Evolutionary conservation across 1,140 invertebrate genomes (phyloP), one percentile per base, ranked within the genome.

Genomic region (Leptinotarsa texana): DNA sequence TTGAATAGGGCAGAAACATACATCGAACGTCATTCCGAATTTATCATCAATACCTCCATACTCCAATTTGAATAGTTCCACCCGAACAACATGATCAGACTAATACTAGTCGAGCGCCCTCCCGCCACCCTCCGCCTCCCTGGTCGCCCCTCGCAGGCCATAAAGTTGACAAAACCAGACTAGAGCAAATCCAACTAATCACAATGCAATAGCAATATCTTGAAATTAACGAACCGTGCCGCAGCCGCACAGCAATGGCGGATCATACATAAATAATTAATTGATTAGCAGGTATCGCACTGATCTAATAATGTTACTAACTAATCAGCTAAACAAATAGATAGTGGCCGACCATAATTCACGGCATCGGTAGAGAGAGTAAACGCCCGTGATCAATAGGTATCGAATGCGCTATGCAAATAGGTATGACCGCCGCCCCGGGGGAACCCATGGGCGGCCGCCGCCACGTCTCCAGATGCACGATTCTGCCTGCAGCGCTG

Each of bases 291-390:
- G 82, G 82, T 85, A 84, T 85, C 82, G 82, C 74, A 77, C 75
- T 82, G 82, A 85, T 85, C 83, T 85, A 85, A 85, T 84, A 84
- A 84, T 82, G 83, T 85, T 83, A 83, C 84, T 83, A 82, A 82
- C 83, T 84, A 85, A 85, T 85, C 83, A 84, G 82, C 83, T 83
- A 85, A 84, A 84, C 84, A 85, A 85, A 85, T 83, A 85, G 83
- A 85, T 85, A 85, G 82, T 80, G 83, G 80, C 79, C 82, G 76
- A 82, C 83, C 83, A 84, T 84, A 84, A 84, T 83, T 84, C 82
- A 84, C 82, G 82, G 83, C 80, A 83, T 84, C 81, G 80, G 75
- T 79, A 79, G 82, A 77, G 78, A 72, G 75, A 81, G 79, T 80
- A 81, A 81, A 82, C 79, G 78, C 77, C 74, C 76, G 72, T 83